Conservation (phyloP, 2,113 vertebrate genomes). For the Anser brachyrhynchus region DNA sequence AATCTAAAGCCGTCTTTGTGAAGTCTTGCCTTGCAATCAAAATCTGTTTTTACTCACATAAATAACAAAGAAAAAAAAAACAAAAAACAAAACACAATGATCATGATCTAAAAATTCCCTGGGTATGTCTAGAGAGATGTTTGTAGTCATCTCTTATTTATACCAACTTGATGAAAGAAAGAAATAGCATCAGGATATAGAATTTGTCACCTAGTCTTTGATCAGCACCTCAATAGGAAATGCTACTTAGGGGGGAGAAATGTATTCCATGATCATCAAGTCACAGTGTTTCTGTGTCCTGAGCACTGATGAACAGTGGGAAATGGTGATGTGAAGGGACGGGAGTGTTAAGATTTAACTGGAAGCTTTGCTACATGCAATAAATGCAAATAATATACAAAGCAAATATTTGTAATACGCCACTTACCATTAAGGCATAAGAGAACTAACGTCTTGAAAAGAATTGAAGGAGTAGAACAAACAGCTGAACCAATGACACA, state of each 20-base stretch:
- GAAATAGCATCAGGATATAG: neutral
- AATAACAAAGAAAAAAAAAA: neutral
- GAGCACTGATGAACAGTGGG: rapidly evolving
- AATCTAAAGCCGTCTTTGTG: neutral
- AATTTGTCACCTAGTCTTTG: conserved; percentile 21
- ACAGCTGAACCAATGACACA: neutral
- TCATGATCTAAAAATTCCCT: conserved; percentile 29
- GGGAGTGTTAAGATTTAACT: neutral
- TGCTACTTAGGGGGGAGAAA: neutral
- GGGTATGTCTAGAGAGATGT: neutral
- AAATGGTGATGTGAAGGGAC: neutral
- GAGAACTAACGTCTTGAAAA: neutral
- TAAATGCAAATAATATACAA: neutral
- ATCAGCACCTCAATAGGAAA: neutral
- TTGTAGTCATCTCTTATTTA: conserved; percentile 59
- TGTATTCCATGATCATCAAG: neutral
- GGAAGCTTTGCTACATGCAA: neutral
- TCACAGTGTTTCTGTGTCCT: neutral
- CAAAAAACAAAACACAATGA: neutral
- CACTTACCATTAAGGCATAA: neutral
- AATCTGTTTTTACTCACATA: neutral
- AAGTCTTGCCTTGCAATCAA: neutral
- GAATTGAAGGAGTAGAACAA: rapidly evolving
- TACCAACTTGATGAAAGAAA: conserved; percentile 17
- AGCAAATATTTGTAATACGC: neutral